These are phyloP conservation scores for Trissonchulus latispiculum DNA, from an alignment of 2,888 invertebrate genomes.

Conservation along the genomic window DNA sequence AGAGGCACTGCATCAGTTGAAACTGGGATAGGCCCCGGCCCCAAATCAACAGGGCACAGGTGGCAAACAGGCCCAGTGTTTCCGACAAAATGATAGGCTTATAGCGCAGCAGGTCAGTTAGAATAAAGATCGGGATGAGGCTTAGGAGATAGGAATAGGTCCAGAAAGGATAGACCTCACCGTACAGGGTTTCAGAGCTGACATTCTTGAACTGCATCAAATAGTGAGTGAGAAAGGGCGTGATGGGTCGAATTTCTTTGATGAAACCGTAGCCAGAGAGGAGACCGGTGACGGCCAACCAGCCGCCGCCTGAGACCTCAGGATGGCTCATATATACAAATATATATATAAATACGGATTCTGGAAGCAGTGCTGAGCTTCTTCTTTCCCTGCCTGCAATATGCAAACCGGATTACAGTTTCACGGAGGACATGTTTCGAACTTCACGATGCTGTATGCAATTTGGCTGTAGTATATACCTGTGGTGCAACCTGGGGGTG, in stretches of 20 bases:
- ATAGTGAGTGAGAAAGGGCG: constrained; percentile 46
- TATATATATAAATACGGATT: too few species aligned
- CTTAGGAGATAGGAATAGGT: constrained; percentile 65
- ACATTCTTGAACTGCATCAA: constrained; percentile 43
- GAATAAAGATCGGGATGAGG: constrained; percentile 33
- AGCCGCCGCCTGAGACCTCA: too few species aligned
- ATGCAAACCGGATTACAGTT: too few species aligned
- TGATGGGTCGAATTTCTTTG: constrained; percentile 45
- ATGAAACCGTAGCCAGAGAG: constrained; percentile 43
- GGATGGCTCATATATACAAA: too few species aligned
- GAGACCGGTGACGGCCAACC: constrained; percentile 29
- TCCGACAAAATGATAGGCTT: constrained; percentile 42
- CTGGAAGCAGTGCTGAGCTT: too few species aligned
- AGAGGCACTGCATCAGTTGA: constrained; percentile 51
- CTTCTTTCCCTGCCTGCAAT: too few species aligned
- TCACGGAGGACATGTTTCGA: too few species aligned
- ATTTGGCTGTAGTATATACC: too few species aligned
- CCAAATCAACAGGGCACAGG: constrained; percentile 66
- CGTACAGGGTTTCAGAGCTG: constrained; percentile 52
- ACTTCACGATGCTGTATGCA: too few species aligned
- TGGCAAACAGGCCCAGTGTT: constrained; percentile 53
- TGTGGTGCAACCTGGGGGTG: too few species aligned
- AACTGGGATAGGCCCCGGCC: constrained; percentile 60
- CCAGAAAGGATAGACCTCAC: constrained; percentile 71
- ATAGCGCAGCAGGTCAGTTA: constrained; percentile 59